These are phyloP conservation scores for Nyctibius grandis DNA, from an alignment of 2,797 vertebrate genomes.

Conservation along the genomic window DNA sequence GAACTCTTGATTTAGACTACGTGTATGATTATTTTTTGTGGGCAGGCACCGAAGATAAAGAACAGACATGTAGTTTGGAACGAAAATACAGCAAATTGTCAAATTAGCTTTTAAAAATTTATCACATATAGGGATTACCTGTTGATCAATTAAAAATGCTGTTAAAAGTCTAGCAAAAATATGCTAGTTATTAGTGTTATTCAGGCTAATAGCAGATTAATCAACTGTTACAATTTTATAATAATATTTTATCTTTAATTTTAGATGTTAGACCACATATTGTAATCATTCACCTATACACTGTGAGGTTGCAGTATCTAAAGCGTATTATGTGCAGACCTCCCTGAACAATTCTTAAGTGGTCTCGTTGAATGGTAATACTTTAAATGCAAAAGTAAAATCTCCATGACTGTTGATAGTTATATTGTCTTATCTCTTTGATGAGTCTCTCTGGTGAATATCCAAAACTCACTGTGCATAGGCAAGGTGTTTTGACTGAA, in stretches of 20 bases:
- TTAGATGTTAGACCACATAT: background rate
- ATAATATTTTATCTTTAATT: background rate
- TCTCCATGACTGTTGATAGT: background rate
- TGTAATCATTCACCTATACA: background rate
- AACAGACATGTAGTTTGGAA: background rate
- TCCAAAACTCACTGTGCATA: background rate
- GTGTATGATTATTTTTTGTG: background rate
- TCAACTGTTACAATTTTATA: background rate
- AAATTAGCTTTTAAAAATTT: background rate
- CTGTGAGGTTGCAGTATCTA: background rate
- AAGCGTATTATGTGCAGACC: fast-evolving
- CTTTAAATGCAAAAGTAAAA: background rate
- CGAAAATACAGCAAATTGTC: background rate
- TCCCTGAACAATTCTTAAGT: background rate
- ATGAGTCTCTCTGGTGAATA: background rate
- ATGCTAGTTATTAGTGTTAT: background rate
- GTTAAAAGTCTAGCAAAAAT: background rate
- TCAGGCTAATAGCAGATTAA: background rate
- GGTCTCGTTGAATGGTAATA: background rate
- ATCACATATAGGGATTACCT: background rate
- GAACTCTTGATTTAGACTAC: background rate
- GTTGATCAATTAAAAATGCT: background rate
- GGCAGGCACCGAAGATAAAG: background rate
- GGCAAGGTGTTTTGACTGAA: background rate
- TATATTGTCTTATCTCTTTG: background rate